Conservation (phyloP, 2,113 vertebrate species). For the Neodontobutis hainanensis region DNA sequence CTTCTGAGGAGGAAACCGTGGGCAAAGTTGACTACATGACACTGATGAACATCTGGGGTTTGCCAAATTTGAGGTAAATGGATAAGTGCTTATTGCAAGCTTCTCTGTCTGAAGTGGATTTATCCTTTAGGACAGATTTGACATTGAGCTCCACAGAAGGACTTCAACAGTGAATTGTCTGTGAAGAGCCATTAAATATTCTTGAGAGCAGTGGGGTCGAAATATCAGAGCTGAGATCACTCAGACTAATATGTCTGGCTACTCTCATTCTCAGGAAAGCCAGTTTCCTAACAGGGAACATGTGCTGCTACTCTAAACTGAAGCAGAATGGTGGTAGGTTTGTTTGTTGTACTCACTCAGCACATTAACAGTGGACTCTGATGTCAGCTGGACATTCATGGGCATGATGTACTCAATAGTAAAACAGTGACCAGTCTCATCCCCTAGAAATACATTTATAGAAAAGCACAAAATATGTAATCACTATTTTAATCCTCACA, state of each 20-base stretch:
- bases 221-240: constrained; percentile 12
- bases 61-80: too few relatives aligned
- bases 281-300: too few relatives aligned
- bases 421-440: constrained; percentile 88
- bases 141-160: constrained; percentile 14
- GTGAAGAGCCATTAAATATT: constrained; percentile 38
- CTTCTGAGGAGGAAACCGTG: too few relatives aligned
- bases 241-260: constrained; percentile 19
- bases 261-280: neutral
- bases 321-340: neutral
- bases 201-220: constrained; percentile 6
- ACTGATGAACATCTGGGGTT: too few relatives aligned
- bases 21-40: too few relatives aligned
- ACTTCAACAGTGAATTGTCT: constrained; percentile 12
- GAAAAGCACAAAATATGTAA: neutral
- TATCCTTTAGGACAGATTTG: constrained; percentile 1
- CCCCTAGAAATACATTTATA: constrained; percentile 72
- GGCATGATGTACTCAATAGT: constrained; percentile 93
- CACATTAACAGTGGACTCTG: constrained; percentile 88
- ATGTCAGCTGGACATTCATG: constrained; percentile 87
- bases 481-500: neutral
- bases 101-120: neutral
- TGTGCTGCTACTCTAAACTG: too few relatives aligned
- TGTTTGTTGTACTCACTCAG: constrained; percentile 81
- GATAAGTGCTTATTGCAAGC: too few relatives aligned